These are phyloP conservation scores for Paramormyrops kingsleyae DNA, from an alignment of 2,113 vertebrate genomes.

Conservation along the genomic window DNA sequence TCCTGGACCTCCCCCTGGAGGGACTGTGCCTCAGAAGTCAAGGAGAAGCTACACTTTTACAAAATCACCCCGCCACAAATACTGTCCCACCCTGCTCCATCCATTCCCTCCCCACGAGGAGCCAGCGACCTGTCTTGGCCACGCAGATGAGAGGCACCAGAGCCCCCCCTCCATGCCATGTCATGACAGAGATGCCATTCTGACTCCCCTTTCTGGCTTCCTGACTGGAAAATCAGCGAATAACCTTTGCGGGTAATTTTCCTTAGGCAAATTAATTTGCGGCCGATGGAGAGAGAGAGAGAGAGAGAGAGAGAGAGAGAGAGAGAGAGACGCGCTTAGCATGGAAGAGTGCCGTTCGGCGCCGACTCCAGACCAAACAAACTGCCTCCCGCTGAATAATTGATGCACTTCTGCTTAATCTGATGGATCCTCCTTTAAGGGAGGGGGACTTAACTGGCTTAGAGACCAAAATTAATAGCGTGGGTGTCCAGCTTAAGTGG, in stretches of 20 bases:
- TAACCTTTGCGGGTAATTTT: not conserved
- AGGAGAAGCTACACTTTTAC: slow-evolving; percentile 47
- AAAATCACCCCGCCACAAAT: not conserved
- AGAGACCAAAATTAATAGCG: slow-evolving; percentile 51
- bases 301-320: no score
- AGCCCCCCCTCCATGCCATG: not conserved
- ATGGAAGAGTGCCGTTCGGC: slow-evolving; percentile 19
- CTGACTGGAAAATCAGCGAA: not conserved
- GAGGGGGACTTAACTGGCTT: slow-evolving; percentile 55
- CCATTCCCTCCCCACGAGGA: not conserved
- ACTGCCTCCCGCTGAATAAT: slow-evolving; percentile 49
- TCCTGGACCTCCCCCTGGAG: slow-evolving; percentile 76
- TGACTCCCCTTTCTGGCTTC: not conserved
- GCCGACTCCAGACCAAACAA: slow-evolving; percentile 38
- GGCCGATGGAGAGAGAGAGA: no score
- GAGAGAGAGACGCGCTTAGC: slow-evolving; percentile 11
- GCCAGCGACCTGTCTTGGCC: not conserved
- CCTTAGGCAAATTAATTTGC: not conserved
- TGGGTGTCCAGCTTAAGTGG: slow-evolving; percentile 54
- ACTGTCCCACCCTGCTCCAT: not conserved
- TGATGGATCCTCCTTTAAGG: slow-evolving; percentile 37
- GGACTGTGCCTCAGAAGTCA: slow-evolving; percentile 69
- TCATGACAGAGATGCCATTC: not conserved
- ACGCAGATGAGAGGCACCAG: not conserved
- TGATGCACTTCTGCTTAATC: slow-evolving; percentile 43